Percentiles rank a stretch among this genome's conserved stretches.
These are phyloP conservation scores for Coelogynopora nodosa DNA, from an alignment of 2,888 invertebrate species.

Conservation along the genomic window DNA sequence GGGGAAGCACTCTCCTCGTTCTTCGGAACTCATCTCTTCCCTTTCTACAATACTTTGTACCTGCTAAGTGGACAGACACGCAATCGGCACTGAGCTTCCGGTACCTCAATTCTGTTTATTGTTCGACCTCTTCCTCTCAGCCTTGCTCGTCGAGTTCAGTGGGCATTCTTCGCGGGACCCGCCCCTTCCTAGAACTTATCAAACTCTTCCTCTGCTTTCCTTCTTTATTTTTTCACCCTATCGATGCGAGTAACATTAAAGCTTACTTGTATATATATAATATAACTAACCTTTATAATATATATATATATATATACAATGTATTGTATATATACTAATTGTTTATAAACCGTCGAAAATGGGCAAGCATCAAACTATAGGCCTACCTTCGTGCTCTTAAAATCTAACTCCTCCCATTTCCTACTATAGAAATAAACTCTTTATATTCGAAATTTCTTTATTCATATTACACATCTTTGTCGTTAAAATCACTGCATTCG, in stretches of 20 bases:
- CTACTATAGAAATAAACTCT: background rate
- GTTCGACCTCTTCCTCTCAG: constrained; percentile 14
- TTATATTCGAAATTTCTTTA: background rate
- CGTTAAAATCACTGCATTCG: background rate
- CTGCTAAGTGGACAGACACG: constrained; percentile 31
- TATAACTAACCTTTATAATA: background rate
- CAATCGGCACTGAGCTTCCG: constrained; percentile 23
- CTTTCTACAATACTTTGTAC: constrained; percentile 31
- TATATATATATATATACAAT: constrained; percentile 1
- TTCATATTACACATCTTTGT: background rate
- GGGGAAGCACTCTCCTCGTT: constrained; percentile 30
- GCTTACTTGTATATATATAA: background rate
- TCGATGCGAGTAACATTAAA: background rate
- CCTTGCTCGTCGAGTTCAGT: background rate
- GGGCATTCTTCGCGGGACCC: constrained; percentile 19
- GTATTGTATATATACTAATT: background rate
- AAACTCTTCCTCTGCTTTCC: background rate
- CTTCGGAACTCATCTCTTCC: constrained; percentile 31
- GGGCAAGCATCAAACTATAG: background rate
- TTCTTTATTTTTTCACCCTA: background rate
- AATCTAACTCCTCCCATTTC: background rate
- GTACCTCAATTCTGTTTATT: constrained; percentile 13
- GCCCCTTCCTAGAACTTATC: background rate
- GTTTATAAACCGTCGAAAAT: background rate
- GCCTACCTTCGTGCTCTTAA: background rate